Evolutionary conservation across 2,797 vertebrate species (phyloP), one percentile per base, ranked within the genome.

Genomic region (Cryptoblepharus egeriae): DNA sequence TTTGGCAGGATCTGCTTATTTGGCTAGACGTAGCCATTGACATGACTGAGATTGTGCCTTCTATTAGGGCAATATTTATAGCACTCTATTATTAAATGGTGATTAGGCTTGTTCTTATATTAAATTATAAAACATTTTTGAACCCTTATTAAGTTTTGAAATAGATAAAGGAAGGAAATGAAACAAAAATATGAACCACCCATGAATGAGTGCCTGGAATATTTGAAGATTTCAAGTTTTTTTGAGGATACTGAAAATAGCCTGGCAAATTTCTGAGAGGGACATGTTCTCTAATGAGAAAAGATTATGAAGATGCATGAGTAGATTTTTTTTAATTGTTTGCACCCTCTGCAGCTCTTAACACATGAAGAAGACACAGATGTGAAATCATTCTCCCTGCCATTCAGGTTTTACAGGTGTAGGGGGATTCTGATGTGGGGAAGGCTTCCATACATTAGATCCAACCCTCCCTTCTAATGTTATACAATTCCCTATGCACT

Each of bases 101-200:
- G 32, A 68, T 20, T 80, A 30, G 6, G 45, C 12, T 18, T 71
- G 67, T 15, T 70, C 20, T 22, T 45, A 30, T 49, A 32, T 58
- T 58, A 71, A 49, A 63, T 72, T 52, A 26, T 28, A 49, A n/a
- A 49, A 32, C 24, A 32, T 49, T 39, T 5, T 6, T 30, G 24
- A 32, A 42, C 42, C 39, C 78, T 39, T 24, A 22, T 85, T 32
- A 39, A 61, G 68, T 85, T 83, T 81, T 82, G 76, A 52, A 30
- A 39, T 72, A 28, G 79, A 13, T n/a, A 77, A 83, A 88, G 18
- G 11, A 77, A 73, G 76, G 42, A 37, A 61, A 79, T 55, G 61
- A 6, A 55, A 84, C 3, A 84, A 83, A 0, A 0, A 1, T 0
- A 1, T 42, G 74, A 87, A 87, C 52, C 5, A 10, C 22, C 67